A percentile compares a stretch with the other conserved stretches of the same genome.
Conservation (phyloP, 1,140 invertebrate species). For the Eupristina koningsbergeri region DNA sequence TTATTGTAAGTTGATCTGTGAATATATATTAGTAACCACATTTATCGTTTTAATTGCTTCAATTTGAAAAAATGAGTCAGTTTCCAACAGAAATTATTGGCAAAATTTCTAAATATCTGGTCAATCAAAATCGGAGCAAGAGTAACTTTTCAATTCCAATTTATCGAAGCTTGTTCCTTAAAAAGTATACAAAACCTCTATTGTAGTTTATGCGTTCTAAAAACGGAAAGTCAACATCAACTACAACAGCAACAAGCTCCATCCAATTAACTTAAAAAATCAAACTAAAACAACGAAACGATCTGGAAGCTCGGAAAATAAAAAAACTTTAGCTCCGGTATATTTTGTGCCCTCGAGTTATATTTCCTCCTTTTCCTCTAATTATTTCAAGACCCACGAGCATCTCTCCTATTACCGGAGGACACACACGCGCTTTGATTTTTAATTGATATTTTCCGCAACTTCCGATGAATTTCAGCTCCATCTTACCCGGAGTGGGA, state of each 20-base stretch:
- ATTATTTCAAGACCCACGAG: conserved; percentile 48
- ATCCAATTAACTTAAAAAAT: conserved; percentile 42
- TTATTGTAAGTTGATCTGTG: no score
- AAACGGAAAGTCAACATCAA: no score
- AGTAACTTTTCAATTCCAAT: not conserved
- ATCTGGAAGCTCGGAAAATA: conserved; percentile 22
- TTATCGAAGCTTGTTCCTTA: not conserved
- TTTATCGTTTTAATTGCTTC: no score
- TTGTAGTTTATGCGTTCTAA: not conserved
- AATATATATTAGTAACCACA: no score
- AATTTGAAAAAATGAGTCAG: no score
- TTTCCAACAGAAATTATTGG: no score
- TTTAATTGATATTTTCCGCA: conserved; percentile 71
- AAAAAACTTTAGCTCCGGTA: conserved; percentile 23
- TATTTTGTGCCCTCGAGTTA: conserved; percentile 26
- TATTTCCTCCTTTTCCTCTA: not conserved
- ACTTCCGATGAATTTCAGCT: conserved; percentile 52
- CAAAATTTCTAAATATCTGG: not conserved
- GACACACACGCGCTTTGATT: conserved; percentile 66
- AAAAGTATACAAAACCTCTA: not conserved
- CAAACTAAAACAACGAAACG: not conserved
- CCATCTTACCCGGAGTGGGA: not conserved
- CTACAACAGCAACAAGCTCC: conserved; percentile 5
- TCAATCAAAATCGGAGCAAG: not conserved
- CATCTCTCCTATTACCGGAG: conserved; percentile 64